Conservation (phyloP, 2,797 vertebrate species). For the Garrulus glandarius region DNA sequence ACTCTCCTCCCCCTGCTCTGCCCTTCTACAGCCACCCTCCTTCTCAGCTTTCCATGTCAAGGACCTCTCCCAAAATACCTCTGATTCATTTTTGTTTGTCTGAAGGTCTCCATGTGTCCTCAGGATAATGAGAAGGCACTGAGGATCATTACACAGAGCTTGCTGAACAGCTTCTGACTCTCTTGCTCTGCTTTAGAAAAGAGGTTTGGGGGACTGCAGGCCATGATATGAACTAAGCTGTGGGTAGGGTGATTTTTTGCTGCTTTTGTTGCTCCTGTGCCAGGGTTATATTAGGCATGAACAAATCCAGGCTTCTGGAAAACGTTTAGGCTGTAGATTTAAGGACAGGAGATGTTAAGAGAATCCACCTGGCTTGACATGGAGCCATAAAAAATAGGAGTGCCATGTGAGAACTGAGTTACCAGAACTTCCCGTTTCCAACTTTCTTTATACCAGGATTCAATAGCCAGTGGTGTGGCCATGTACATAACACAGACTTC, state of each 20-base stretch:
- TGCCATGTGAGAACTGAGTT: not conserved
- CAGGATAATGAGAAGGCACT: not conserved
- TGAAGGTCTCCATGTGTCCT: not conserved
- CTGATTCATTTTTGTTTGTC: not conserved
- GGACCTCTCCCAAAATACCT: not conserved
- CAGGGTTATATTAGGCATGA: not conserved
- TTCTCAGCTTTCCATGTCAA: not conserved
- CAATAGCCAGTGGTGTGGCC: not conserved
- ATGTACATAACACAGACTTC: not conserved
- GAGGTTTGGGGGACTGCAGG: not conserved
- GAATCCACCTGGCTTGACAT: not conserved
- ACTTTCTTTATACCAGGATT: not conserved
- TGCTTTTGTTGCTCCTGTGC: not conserved
- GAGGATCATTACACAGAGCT: not conserved
- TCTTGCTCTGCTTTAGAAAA: not conserved
- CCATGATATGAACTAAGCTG: rapidly evolving
- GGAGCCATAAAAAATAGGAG: not conserved
- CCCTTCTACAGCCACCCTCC: not conserved
- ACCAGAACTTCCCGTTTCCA: rapidly evolving
- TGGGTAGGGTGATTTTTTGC: not conserved
- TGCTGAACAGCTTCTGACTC: not conserved
- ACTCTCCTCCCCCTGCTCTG: not conserved
- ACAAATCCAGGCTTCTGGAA: not conserved
- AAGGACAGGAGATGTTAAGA: not conserved
- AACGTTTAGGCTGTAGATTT: not conserved